A percentile compares a stretch with the other conserved stretches of the same genome.
phyloP scores from a whole-genome alignment of 2,888 invertebrate genomes.

The Polyommatus iphigenia region DNA sequence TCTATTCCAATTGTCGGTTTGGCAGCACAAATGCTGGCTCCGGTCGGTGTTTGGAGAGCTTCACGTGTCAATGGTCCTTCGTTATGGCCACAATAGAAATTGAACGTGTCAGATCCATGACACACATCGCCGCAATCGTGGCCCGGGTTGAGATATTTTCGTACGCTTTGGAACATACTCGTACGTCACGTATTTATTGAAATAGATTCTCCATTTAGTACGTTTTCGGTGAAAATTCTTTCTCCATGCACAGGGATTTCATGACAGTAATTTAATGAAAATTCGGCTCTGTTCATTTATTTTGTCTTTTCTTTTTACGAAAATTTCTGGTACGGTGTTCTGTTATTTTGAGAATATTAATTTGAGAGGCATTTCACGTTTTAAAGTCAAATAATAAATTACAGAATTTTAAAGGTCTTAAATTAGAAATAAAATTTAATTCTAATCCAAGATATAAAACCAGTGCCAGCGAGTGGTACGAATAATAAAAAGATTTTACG shows the following conservation, averaged over 20 bases:
- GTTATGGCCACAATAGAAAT: slow-evolving; percentile 31
- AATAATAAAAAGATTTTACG: slow-evolving; percentile 12
- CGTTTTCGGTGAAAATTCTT: neutral
- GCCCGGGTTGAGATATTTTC: slow-evolving; percentile 7
- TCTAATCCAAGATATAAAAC: slow-evolving; percentile 5
- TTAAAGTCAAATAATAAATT: neutral
- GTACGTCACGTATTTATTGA: neutral
- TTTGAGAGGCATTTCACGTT: no score
- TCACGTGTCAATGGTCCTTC: slow-evolving; percentile 32
- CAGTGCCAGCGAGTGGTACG: neutral
- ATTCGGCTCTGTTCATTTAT: neutral
- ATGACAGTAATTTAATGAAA: neutral
- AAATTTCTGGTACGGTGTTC: neutral
- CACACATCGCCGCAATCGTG: slow-evolving; percentile 4
- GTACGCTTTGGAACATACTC: neutral
- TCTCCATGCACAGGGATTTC: neutral
- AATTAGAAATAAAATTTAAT: neutral
- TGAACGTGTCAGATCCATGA: slow-evolving; percentile 18
- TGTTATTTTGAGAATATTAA: neutral
- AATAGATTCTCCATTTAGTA: neutral
- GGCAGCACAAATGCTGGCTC: slow-evolving; percentile 27
- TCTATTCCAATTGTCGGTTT: slow-evolving; percentile 31
- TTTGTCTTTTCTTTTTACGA: neutral
- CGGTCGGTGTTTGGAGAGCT: slow-evolving; percentile 21
- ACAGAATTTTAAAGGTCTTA: neutral